Percentiles rank a stretch among this genome's conserved stretches.
phyloP scores from a whole-genome alignment of 2,797 vertebrate species.

The Lacerta agilis region DNA sequence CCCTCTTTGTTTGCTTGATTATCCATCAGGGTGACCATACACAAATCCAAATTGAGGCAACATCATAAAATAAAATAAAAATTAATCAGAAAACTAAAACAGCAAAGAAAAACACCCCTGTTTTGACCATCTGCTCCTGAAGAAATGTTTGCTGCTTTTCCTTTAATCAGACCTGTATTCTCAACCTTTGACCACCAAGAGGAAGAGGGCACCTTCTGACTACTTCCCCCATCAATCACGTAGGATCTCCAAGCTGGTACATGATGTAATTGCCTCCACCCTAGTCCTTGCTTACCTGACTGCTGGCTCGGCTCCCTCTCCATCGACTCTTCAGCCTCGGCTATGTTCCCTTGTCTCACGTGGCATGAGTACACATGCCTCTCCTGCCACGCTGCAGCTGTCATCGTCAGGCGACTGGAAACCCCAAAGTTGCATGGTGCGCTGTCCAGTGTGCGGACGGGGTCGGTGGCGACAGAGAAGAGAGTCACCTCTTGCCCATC shows the following conservation, averaged over 20 bases:
- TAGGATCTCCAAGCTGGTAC: not conserved
- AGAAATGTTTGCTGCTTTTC: no score
- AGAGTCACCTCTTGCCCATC: not conserved
- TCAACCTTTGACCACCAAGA: no score
- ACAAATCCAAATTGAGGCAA: not conserved
- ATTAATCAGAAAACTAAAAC: not conserved
- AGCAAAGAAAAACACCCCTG: no score
- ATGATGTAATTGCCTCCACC: not conserved
- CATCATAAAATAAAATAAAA: not conserved
- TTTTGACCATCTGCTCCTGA: no score
- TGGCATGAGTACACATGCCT: not conserved
- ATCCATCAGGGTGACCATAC: no score
- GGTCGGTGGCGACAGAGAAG: not conserved
- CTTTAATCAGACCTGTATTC: no score
- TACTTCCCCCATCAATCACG: not conserved
- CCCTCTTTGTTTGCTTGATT: no score
- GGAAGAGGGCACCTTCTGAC: not conserved
- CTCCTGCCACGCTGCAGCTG: not conserved
- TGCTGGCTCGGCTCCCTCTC: not conserved
- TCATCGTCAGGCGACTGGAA: constrained; percentile 8
- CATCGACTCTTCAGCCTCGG: accelerated
- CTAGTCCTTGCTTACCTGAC: not conserved
- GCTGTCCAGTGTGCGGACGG: accelerated
- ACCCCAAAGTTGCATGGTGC: not conserved
- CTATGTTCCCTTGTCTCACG: not conserved